phyloP scores from a whole-genome alignment of 2,113 vertebrate species.

The Poeciliopsis retropinna region DNA sequence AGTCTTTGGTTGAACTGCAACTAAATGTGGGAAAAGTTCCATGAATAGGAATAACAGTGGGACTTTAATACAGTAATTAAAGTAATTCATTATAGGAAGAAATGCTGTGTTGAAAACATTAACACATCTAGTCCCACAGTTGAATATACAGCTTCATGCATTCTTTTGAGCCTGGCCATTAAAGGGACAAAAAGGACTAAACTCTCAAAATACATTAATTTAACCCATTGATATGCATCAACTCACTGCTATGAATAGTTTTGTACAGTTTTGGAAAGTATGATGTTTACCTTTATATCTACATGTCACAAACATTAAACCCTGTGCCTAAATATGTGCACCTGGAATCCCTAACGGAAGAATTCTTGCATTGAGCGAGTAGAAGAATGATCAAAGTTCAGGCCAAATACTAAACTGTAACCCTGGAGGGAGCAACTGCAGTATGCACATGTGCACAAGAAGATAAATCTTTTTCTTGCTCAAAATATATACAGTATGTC shows the following conservation, averaged over 20 bases:
- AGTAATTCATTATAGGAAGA: too few relatives aligned
- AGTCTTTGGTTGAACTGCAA: neutral
- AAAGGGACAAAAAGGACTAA: too few relatives aligned
- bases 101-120: neutral
- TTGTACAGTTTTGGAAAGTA: too few relatives aligned
- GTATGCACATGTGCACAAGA: neutral
- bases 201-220: too few relatives aligned
- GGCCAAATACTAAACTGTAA: slow-evolving; percentile 3
- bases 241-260: too few relatives aligned
- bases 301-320: neutral
- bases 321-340: too few relatives aligned
- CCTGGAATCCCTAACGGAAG: neutral
- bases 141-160: neutral
- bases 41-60: neutral
- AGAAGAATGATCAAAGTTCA: slow-evolving; percentile 14
- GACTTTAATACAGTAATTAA: neutral
- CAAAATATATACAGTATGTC: slow-evolving; percentile 7
- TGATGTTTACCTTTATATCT: neutral
- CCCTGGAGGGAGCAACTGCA: slow-evolving; percentile 7
- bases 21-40: neutral
- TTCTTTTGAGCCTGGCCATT: too few relatives aligned
- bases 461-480: slow-evolving; percentile 21
- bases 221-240: too few relatives aligned
- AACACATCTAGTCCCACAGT: neutral
- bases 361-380: slow-evolving; percentile 3